Percentiles rank a stretch among this genome's conserved stretches.
Evolutionary conservation across 2,113 vertebrate species (phyloP).

Genomic region (Neofelis nebulosa): DNA sequence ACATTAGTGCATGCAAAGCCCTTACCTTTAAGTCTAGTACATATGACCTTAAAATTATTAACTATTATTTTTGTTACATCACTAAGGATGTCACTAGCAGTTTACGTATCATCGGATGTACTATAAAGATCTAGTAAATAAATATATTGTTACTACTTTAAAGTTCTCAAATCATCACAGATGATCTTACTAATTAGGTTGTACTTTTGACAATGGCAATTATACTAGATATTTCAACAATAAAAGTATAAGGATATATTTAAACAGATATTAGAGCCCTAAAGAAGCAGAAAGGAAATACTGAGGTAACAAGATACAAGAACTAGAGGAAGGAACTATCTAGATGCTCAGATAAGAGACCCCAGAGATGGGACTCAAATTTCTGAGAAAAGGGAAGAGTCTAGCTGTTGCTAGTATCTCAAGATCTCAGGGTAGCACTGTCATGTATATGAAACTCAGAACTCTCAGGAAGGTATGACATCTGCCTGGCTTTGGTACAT

Average conservation of each 20-base stretch:
- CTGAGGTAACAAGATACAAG: neutral
- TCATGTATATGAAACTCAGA: neutral
- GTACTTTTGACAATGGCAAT: neutral
- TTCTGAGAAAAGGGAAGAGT: neutral
- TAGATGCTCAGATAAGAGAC: neutral
- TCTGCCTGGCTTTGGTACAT: neutral
- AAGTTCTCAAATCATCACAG: neutral
- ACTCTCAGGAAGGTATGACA: neutral
- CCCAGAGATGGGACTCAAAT: neutral
- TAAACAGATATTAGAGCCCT: neutral
- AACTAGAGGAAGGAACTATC: neutral
- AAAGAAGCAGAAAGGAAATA: neutral
- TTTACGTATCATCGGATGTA: neutral
- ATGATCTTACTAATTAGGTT: neutral
- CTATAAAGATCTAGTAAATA: neutral
- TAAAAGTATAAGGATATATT: neutral
- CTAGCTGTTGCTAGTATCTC: neutral
- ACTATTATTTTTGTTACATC: neutral
- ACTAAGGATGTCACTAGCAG: neutral
- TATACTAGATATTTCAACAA: neutral
- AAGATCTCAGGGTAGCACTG: neutral
- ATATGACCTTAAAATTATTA: neutral
- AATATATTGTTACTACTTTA: neutral
- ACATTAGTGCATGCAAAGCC: neutral
- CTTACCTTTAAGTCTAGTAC: neutral